Conservation (phyloP, 2,888 invertebrate species). For the Leucophenga maculata region DNA sequence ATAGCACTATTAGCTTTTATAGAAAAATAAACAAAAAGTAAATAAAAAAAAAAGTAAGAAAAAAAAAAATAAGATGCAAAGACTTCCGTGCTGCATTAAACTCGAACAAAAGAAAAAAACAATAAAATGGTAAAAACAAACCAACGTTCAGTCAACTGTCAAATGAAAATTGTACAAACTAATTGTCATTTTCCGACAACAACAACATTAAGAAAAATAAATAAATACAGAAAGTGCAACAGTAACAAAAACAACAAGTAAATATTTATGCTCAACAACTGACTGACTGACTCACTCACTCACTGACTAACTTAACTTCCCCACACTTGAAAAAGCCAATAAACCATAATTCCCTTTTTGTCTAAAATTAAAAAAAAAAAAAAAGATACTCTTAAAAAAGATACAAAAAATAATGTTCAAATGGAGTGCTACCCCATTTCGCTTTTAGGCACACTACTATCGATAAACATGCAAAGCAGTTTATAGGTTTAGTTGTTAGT, state of each 20-base stretch:
- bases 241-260: constrained; percentile 19
- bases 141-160: constrained; percentile 51
- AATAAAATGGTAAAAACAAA: constrained; percentile 32
- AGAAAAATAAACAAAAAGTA: background rate
- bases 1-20: constrained; percentile 34
- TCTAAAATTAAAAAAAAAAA: no score
- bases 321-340: constrained; percentile 34
- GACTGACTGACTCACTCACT: constrained; percentile 26
- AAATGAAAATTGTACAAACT: constrained; percentile 49
- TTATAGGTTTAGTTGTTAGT: background rate
- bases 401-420: no score
- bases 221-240: constrained; percentile 8
- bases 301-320: constrained; percentile 18
- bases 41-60: no score
- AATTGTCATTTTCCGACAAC: constrained; percentile 64
- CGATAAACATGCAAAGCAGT: constrained; percentile 22
- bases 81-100: constrained; percentile 21
- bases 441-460: background rate
- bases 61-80: background rate
- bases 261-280: constrained; percentile 14
- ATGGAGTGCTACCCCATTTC: constrained; percentile 10
- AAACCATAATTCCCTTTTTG: constrained; percentile 47
- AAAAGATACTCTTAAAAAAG: no score
- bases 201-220: constrained; percentile 34
- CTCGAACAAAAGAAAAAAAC: background rate